Conservation (phyloP, 2,797 vertebrate genomes). For the Tauraco hartlaubi region DNA sequence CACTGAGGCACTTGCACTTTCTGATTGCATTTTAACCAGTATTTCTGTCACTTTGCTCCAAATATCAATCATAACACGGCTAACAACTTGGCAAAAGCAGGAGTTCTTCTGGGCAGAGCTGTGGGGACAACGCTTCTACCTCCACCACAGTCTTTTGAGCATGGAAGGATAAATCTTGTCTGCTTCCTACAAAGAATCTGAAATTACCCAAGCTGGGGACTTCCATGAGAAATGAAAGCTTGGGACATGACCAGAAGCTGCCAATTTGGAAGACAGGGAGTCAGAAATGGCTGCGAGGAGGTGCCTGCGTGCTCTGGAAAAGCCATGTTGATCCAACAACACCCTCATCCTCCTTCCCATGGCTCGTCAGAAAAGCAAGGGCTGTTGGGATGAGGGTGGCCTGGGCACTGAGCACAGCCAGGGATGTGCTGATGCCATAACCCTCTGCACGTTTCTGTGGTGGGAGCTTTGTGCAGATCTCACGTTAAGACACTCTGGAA, state of each 20-base stretch:
- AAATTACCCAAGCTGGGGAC: neutral
- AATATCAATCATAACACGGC: neutral
- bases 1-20: constrained; percentile 1
- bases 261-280: neutral
- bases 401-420: neutral
- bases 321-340: neutral
- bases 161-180: neutral
- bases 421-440: neutral
- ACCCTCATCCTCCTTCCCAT: neutral
- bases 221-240: neutral
- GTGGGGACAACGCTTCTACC: neutral
- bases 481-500: neutral
- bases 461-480: neutral
- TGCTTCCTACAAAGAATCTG: constrained; percentile 1
- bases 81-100: constrained; percentile 34
- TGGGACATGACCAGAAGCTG: neutral
- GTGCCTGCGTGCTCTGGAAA: neutral
- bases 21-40: constrained; percentile 38
- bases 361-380: neutral
- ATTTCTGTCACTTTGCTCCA: constrained; percentile 16
- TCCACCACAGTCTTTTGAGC: neutral
- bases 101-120: neutral
- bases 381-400: neutral
- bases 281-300: neutral
- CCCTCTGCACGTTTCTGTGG: neutral